Evolutionary conservation across 2,888 invertebrate genomes (phyloP).

Genomic region (Eustalomyia histrio): DNA sequence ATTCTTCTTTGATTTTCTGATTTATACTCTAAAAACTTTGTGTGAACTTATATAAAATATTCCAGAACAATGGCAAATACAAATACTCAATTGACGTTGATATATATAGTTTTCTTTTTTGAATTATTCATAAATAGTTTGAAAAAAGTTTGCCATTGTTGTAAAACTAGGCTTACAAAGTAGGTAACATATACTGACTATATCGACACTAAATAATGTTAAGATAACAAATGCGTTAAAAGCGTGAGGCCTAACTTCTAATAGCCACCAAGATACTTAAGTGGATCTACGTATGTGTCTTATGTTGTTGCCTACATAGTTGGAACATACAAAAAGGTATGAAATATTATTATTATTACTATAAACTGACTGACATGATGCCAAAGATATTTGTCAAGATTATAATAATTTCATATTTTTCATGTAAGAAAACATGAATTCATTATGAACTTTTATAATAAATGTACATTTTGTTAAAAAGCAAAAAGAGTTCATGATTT

Average conservation of each 20-base stretch:
- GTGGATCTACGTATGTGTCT: not conserved
- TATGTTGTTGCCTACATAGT: conserved; percentile 8
- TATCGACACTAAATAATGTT: conserved; percentile 15
- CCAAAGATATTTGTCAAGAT: conserved; percentile 64
- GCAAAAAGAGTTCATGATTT: not conserved
- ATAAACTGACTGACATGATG: conserved; percentile 52
- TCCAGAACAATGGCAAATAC: not conserved
- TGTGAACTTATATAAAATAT: not conserved
- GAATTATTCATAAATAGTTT: conserved; percentile 26
- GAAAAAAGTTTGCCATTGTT: conserved; percentile 13
- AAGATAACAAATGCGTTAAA: conserved; percentile 36
- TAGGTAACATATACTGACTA: not conserved
- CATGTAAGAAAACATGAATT: not conserved
- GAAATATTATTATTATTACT: conserved; percentile 15
- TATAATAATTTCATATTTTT: conserved; percentile 48
- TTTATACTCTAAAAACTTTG: not conserved
- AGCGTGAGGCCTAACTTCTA: conserved; percentile 20
- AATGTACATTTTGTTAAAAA: not conserved
- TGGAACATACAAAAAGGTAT: conserved; percentile 1
- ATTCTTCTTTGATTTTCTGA: not conserved
- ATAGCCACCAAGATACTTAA: not conserved
- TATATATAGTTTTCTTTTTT: not conserved
- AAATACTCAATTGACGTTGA: not conserved
- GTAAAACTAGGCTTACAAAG: conserved; percentile 12
- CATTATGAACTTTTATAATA: not conserved